phyloP scores from a whole-genome alignment of 2,113 vertebrate species.

The Pelodiscus sinensis region DNA sequence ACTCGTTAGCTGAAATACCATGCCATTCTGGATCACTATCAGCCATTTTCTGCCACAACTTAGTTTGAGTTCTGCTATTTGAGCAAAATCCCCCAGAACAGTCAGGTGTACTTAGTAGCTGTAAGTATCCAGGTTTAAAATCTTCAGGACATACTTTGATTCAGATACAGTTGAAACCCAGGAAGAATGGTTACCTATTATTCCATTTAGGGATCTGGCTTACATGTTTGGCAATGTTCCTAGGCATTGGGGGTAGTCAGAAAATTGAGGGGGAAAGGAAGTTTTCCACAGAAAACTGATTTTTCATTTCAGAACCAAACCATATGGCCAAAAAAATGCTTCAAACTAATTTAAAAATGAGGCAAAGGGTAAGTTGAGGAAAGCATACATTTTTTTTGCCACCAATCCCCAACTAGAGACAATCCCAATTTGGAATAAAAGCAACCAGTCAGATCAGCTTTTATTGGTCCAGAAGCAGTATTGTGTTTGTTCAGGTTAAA shows the following conservation, averaged over 20 bases:
- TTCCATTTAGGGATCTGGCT: background rate
- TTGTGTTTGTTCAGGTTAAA: background rate
- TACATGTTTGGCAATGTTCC: background rate
- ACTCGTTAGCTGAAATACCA: constrained; percentile 20
- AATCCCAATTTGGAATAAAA: background rate
- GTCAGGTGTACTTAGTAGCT: background rate
- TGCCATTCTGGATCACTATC: constrained; percentile 18
- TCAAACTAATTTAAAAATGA: background rate
- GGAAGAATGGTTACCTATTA: background rate
- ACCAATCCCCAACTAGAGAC: fast-evolving
- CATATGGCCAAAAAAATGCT: background rate
- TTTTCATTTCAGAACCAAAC: background rate
- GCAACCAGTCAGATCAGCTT: background rate
- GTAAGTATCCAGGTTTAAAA: background rate
- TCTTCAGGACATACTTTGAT: background rate
- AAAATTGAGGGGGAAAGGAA: background rate
- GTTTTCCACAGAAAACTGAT: background rate
- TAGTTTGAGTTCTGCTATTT: background rate
- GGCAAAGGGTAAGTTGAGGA: background rate
- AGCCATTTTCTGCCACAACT: background rate
- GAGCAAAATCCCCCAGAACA: background rate
- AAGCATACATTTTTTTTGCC: background rate
- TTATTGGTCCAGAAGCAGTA: background rate
- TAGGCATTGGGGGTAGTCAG: background rate
- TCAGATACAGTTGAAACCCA: background rate